Conservation (phyloP, 2,113 vertebrate species). For the Coracopsis vasa region DNA sequence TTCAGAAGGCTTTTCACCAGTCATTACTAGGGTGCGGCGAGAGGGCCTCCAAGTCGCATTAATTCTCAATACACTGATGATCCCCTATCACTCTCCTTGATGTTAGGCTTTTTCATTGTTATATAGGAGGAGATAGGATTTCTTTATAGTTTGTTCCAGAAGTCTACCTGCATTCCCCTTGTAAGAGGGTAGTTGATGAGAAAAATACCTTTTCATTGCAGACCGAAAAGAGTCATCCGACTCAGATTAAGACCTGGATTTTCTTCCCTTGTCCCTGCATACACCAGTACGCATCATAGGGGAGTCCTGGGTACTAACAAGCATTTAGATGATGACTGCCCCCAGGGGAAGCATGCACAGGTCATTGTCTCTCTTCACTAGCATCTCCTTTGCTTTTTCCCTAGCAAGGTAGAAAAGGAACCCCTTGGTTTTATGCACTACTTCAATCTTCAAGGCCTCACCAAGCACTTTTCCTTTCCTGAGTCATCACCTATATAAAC, state of each 20-base stretch:
- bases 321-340: background rate
- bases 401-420: background rate
- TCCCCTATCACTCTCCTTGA: background rate
- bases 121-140: background rate
- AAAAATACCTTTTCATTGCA: background rate
- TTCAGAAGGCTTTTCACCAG: background rate
- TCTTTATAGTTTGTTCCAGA: conserved; percentile 37
- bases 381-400: background rate
- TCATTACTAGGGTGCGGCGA: background rate
- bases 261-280: background rate
- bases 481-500: background rate
- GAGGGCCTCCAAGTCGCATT: background rate
- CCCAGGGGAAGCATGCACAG: rapidly evolving
- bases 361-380: background rate
- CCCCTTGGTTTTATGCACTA: background rate
- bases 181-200: background rate
- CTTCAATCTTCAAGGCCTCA: background rate
- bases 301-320: background rate
- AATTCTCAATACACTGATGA: background rate
- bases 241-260: background rate
- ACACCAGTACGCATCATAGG: background rate
- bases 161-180: background rate
- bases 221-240: background rate
- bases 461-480: background rate
- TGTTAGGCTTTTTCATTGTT: background rate